Evolutionary conservation across 37 sponge, comb jelly and placozoan genomes (phyloP), one percentile per base, ranked within the genome.

Genomic region (Crambe crambe): DNA sequence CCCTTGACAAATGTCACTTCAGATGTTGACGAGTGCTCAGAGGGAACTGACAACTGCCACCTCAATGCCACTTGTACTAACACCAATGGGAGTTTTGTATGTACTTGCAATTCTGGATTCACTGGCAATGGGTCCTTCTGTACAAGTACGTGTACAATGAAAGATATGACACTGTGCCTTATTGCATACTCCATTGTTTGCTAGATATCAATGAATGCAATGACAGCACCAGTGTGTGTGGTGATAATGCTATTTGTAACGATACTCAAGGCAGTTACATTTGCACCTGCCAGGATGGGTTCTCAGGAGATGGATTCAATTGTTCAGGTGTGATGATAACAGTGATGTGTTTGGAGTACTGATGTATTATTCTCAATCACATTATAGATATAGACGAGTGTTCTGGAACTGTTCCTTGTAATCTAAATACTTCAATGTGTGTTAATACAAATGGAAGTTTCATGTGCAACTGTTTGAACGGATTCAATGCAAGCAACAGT

Each of bases 171-270:
- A n/a, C n/a, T n/a, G n/a, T n/a, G n/a, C n/a, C n/a, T n/a, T n/a
- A n/a, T n/a, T n/a, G n/a, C n/a, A n/a, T n/a, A n/a, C n/a, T n/a
- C n/a, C 51, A 15, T 47, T 12, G 10, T 15, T 47, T 37, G 61
- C 6, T 9, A 85, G 85, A 85, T 70, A 58, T 77, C 9, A 32
- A 85, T 77, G 85, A 85, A 61, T 85, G 85, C 44, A 38, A 57
- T 38, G 38, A 42, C 5, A 59, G 38, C 5, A 23, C 2, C 32
- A 1, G 25, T 70, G 71, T 23, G 8, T 71, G 85, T 39, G 37
- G 41, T 78, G 37, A 1, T 23, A 68, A 76, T 57, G 78, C 69
- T 25, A 35, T 15, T 25, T 85, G 85, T 70, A 56, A 23, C 31
- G 69, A 85, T 42, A 85, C 71, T 21, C 31, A 72, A 30, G 85